Conservation (phyloP, 2,113 vertebrate species). For the Cryptoleucopteryx plumbea region DNA sequence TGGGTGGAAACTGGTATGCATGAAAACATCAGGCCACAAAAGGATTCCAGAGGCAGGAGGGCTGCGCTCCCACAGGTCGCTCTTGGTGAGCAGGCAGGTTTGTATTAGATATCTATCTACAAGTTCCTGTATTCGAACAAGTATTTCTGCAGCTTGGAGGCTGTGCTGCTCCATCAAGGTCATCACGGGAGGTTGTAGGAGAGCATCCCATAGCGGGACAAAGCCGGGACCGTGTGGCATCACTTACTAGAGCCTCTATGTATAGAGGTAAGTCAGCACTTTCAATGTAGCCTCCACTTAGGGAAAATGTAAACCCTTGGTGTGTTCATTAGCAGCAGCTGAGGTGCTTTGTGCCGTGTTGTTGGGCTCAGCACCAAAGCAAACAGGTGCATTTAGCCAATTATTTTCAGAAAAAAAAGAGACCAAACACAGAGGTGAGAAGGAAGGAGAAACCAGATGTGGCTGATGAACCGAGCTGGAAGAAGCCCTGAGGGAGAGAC, state of each 20-base stretch:
- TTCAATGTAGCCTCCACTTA: neutral
- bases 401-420: neutral
- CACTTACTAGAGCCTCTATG: neutral
- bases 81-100: neutral
- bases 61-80: neutral
- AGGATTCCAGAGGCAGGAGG: neutral
- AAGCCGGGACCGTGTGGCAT: fast-evolving
- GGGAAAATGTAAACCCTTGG: neutral
- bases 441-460: neutral
- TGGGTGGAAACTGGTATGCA: neutral
- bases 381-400: neutral
- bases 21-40: neutral
- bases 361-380: neutral
- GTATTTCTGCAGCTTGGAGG: neutral
- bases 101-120: neutral
- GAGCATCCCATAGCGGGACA: neutral
- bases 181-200: neutral
- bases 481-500: neutral
- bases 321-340: neutral
- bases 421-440: neutral
- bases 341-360: neutral
- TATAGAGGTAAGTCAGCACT: fast-evolving
- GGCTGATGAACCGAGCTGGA: neutral
- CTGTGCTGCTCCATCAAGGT: neutral
- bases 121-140: neutral